phyloP scores from a whole-genome alignment of 1,140 invertebrate species.

The Anastrepha ludens region DNA sequence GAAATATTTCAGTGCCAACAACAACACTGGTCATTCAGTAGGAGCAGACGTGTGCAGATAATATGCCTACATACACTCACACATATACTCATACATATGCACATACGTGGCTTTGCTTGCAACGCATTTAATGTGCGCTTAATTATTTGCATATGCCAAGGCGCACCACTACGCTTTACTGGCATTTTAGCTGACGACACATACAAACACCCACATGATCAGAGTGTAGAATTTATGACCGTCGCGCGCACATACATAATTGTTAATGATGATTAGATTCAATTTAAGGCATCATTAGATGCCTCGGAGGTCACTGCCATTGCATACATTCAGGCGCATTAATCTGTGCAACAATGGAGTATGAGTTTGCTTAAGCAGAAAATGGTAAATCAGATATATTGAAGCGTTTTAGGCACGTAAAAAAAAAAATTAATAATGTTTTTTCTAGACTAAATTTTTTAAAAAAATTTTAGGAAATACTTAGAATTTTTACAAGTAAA shows the following conservation, averaged over 20 bases:
- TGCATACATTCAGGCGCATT: neutral
- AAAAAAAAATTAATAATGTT: too few relatives aligned
- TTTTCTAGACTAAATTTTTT: too few relatives aligned
- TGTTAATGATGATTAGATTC: constrained; percentile 75
- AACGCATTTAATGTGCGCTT: constrained; percentile 62
- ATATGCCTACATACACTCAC: neutral
- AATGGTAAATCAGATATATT: too few relatives aligned
- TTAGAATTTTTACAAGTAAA: too few relatives aligned
- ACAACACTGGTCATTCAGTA: neutral
- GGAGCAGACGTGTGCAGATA: constrained; percentile 1
- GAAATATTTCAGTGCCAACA: constrained; percentile 57
- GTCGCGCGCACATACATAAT: constrained; percentile 57
- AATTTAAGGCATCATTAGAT: constrained; percentile 74
- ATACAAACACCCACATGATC: neutral
- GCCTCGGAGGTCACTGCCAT: constrained; percentile 57
- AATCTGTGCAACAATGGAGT: too few relatives aligned
- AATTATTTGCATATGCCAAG: constrained; percentile 74
- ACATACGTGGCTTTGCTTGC: neutral
- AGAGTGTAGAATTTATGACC: constrained; percentile 43
- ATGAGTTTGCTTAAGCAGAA: too few relatives aligned
- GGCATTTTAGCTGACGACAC: neutral
- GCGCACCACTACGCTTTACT: constrained; percentile 63
- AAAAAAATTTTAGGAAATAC: too few relatives aligned
- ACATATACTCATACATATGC: neutral
- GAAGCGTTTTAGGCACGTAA: too few relatives aligned